Conservation (phyloP, 2,113 vertebrate species). For the Promerops cafer region DNA sequence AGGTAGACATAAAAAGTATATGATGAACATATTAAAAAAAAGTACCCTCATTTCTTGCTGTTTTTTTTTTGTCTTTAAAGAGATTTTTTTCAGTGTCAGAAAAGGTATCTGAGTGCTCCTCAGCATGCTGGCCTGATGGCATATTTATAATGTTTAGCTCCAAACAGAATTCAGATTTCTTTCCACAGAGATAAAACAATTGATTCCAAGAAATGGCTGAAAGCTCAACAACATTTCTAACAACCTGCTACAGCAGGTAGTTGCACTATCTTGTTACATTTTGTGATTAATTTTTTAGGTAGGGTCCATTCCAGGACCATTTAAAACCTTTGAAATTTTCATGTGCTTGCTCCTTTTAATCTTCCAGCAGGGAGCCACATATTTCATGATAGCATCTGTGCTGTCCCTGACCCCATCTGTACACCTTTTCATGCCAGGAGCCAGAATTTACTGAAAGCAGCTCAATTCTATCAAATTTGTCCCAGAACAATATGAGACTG, state of each 20-base stretch:
- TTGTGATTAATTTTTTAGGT: background rate
- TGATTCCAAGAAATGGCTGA: background rate
- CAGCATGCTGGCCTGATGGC: background rate
- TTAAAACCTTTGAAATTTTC: slow-evolving; percentile 1
- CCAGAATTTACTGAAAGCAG: background rate
- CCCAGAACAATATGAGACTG: background rate
- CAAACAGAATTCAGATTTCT: background rate
- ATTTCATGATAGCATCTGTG: slow-evolving; percentile 14
- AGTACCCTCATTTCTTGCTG: background rate
- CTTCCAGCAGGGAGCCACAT: background rate
- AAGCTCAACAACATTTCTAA: background rate
- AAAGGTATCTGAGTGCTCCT: background rate
- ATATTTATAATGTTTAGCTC: background rate
- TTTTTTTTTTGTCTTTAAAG: background rate
- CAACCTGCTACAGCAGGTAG: background rate
- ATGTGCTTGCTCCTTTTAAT: background rate
- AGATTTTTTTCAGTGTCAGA: background rate
- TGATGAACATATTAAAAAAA: background rate
- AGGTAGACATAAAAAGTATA: background rate
- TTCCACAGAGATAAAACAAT: background rate
- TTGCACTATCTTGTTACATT: background rate
- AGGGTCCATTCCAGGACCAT: background rate
- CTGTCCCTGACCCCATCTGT: slow-evolving; percentile 11
- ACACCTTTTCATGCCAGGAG: slow-evolving; percentile 1
- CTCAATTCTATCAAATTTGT: background rate